Evolutionary conservation across 2,113 vertebrate species (phyloP).

Genomic region (Catharus minimus): DNA sequence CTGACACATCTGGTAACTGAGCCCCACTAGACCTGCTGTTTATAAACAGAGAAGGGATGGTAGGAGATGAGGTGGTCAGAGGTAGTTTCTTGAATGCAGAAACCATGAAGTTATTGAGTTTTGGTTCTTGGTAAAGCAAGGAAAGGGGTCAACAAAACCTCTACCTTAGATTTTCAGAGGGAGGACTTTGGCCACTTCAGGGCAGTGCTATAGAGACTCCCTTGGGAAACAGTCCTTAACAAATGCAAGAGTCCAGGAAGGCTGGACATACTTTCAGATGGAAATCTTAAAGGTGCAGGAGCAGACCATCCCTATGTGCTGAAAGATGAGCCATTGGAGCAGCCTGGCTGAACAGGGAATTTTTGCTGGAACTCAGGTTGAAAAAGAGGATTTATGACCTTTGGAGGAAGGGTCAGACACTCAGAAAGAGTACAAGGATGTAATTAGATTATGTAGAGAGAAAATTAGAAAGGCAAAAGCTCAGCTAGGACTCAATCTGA

Average conservation of each 20-base stretch:
- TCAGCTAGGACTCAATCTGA: background rate
- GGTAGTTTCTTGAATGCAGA: background rate
- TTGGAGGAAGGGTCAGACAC: background rate
- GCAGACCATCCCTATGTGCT: background rate
- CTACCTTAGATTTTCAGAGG: background rate
- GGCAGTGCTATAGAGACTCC: background rate
- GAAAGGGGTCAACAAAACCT: background rate
- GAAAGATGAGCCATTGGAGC: background rate
- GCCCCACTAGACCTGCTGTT: background rate
- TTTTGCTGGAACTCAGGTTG: background rate
- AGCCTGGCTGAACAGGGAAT: background rate
- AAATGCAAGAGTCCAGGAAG: background rate
- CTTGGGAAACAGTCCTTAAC: background rate
- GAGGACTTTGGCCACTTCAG: background rate
- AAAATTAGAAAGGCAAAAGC: background rate
- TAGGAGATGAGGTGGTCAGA: background rate
- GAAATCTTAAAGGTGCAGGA: background rate
- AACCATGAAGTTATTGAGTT: background rate
- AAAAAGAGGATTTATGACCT: background rate
- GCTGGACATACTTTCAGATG: background rate
- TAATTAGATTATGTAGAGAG: rapidly evolving
- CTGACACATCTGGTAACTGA: background rate
- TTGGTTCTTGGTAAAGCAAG: background rate
- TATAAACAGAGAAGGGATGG: background rate
- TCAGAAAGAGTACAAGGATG: background rate